Percentiles rank a stretch among this genome's conserved stretches.
Evolutionary conservation across 1,140 invertebrate genomes (phyloP).

Genomic region (Drosophila gunungcola): DNA sequence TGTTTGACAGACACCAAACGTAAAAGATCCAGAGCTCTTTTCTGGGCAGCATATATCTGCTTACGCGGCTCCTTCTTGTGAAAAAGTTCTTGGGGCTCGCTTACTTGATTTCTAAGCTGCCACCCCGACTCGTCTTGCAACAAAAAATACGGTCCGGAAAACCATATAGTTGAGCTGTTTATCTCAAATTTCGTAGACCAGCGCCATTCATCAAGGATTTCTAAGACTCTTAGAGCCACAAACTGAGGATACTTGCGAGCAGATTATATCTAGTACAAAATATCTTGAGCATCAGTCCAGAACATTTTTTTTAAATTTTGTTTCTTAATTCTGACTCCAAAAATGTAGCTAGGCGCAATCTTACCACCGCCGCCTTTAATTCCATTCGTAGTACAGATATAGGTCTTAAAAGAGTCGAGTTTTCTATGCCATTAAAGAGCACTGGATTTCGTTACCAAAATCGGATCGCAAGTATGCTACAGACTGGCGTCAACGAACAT

Average conservation of each 20-base stretch:
- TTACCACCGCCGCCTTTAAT: neutral
- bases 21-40: too few species aligned
- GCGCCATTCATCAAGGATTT: neutral
- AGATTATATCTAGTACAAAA: neutral
- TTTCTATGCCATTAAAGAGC: neutral
- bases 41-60: too few species aligned
- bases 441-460: neutral
- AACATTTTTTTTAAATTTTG: neutral
- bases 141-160: neutral
- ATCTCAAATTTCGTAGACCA: neutral
- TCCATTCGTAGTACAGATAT: neutral
- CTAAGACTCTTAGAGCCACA: neutral
- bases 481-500: too few species aligned
- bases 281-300: neutral
- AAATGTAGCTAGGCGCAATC: neutral
- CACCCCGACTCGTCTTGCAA: neutral
- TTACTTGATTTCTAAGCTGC: neutral
- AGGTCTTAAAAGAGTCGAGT: neutral
- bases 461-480: too few species aligned
- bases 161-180: neutral
- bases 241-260: neutral
- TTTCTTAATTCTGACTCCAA: neutral
- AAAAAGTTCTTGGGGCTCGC: too few species aligned
- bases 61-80: too few species aligned
- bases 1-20: too few species aligned